Evolutionary conservation across 2,888 invertebrate genomes (phyloP).

Genomic region (Gisinianus flammeolus): DNA sequence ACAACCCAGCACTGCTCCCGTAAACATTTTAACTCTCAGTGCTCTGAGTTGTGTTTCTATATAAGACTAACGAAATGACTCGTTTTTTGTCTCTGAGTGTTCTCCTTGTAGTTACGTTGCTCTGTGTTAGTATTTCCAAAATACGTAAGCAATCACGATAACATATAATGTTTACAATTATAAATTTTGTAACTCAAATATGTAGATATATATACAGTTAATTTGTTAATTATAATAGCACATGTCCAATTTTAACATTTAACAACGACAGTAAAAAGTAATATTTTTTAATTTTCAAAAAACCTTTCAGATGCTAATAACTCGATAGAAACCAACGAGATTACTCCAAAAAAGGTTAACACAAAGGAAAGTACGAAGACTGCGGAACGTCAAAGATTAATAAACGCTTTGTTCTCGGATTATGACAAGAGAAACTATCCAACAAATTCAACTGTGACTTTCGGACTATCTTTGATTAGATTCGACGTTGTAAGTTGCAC

Average conservation of each 20-base stretch:
- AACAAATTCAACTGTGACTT: constrained; percentile 34
- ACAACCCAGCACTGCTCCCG: no score
- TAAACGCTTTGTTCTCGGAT: constrained; percentile 38
- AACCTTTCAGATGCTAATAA: not conserved
- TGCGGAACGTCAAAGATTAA: constrained; percentile 38
- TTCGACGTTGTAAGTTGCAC: constrained; percentile 36
- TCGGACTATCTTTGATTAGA: constrained; percentile 44
- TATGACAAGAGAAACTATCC: constrained; percentile 50
- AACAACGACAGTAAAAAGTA: not conserved
- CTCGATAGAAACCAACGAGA: constrained; percentile 10
- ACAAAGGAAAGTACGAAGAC: constrained; percentile 19
- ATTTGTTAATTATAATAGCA: not conserved
- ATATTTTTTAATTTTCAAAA: not conserved
- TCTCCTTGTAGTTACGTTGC: not conserved
- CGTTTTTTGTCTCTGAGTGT: not conserved
- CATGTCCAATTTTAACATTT: not conserved
- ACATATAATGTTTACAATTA: not conserved
- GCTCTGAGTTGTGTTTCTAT: not conserved
- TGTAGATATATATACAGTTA: no score
- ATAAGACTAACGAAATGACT: not conserved
- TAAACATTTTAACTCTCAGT: no score
- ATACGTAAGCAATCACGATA: not conserved
- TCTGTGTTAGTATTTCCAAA: not conserved
- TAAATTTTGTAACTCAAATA: no score
- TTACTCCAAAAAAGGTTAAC: not conserved